A percentile compares a stretch with the other conserved stretches of the same genome.
Conservation (phyloP, 2,888 invertebrate genomes). For the Trachelus troglodyta region DNA sequence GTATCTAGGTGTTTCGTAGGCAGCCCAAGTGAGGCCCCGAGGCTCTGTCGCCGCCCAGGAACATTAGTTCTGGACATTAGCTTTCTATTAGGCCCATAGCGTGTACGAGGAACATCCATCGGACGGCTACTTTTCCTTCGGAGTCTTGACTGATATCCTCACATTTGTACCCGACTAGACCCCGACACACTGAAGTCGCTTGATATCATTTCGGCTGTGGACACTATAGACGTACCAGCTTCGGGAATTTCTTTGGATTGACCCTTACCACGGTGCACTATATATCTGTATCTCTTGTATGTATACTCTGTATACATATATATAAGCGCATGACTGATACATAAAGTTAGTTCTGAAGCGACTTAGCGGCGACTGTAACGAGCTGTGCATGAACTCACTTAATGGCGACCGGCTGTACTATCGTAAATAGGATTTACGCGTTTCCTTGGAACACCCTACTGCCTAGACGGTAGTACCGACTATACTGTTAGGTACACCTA, state of each 20-base stretch:
- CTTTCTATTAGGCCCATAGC: slow-evolving; percentile 40
- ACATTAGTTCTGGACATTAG: slow-evolving; percentile 44
- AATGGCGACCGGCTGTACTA: not conserved
- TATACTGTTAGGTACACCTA: not conserved
- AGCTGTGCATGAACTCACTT: slow-evolving; percentile 16
- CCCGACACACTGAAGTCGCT: not conserved
- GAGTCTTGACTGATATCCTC: slow-evolving; percentile 30
- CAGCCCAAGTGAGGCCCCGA: not conserved
- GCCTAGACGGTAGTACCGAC: not conserved
- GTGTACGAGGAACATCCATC: slow-evolving; percentile 24
- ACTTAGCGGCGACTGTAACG: slow-evolving; percentile 18
- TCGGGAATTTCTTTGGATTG: slow-evolving; percentile 37
- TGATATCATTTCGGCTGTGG: slow-evolving; percentile 6
- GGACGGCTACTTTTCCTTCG: slow-evolving; percentile 24
- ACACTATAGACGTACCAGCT: slow-evolving; percentile 35
- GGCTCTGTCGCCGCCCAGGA: slow-evolving; percentile 12
- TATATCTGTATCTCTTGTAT: slow-evolving; percentile 31
- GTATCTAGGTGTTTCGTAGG: too few species aligned
- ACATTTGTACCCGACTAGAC: slow-evolving; percentile 27
- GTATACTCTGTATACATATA: not conserved
- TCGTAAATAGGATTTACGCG: not conserved
- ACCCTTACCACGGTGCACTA: slow-evolving; percentile 33
- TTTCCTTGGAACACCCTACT: not conserved
- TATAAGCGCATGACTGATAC: slow-evolving; percentile 7
- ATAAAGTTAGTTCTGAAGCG: slow-evolving; percentile 1